A percentile compares a stretch with the other conserved stretches of the same genome.
phyloP scores from a whole-genome alignment of 2,797 vertebrate species.

The Halcyon badia region DNA sequence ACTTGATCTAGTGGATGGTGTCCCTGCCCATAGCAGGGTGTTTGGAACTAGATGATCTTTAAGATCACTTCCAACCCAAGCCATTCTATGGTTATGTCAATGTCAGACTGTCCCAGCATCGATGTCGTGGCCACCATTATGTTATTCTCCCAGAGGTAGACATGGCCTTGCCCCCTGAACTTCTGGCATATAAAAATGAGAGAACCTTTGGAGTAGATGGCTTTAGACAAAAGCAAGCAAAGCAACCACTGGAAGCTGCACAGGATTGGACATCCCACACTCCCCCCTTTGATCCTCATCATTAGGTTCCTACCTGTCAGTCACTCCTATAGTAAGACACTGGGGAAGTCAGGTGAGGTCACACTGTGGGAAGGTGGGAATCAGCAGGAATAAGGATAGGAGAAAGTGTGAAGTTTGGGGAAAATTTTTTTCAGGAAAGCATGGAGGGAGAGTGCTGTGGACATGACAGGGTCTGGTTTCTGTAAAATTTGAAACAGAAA shows the following conservation, averaged over 20 bases:
- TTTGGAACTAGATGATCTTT: not conserved
- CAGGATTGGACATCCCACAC: not conserved
- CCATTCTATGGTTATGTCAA: not conserved
- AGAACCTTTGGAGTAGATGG: not conserved
- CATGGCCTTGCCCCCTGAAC: not conserved
- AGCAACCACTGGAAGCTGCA: not conserved
- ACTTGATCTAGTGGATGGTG: not conserved
- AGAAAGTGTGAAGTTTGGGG: not conserved
- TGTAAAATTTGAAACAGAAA: not conserved
- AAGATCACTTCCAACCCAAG: not conserved
- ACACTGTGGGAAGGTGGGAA: not conserved
- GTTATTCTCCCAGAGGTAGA: not conserved
- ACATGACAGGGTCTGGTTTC: not conserved
- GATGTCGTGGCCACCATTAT: rapidly evolving
- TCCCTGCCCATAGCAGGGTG: not conserved
- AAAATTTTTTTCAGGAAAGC: not conserved
- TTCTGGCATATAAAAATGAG: not conserved
- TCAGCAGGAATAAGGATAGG: not conserved
- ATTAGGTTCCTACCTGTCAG: not conserved
- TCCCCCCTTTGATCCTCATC: not conserved
- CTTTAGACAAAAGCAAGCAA: not conserved
- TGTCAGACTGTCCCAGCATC: not conserved
- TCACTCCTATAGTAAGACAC: not conserved
- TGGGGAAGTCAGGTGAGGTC: not conserved
- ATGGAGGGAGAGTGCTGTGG: not conserved